A percentile compares a stretch with the other conserved stretches of the same genome.
Conservation (phyloP, 2,888 invertebrate species). For the Eudasyphora cyanicolor region DNA sequence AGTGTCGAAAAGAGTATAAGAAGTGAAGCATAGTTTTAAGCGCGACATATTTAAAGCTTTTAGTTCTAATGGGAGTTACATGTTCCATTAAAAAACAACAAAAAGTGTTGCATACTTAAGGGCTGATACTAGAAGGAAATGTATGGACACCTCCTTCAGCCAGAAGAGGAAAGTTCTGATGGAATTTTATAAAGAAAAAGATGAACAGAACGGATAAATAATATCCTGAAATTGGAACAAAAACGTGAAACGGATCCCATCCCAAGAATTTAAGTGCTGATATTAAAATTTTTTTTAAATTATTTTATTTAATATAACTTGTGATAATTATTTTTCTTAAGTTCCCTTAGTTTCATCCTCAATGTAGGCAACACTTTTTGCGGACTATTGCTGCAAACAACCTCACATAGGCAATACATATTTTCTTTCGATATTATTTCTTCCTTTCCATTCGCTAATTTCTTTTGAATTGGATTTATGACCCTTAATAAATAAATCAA, state of each 20-base stretch:
- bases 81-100: not conserved
- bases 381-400: not conserved
- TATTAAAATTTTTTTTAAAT: too few species aligned
- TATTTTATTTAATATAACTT: too few species aligned
- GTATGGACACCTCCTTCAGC: not conserved
- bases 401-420: not conserved
- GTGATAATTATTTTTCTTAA: too few species aligned
- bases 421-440: too few species aligned
- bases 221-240: too few species aligned
- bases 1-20: not conserved
- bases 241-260: too few species aligned
- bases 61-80: not conserved
- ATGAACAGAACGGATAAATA: too few species aligned
- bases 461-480: not conserved
- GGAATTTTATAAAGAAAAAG: too few species aligned
- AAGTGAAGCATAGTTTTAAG: not conserved
- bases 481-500: not conserved
- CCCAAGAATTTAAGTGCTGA: too few species aligned
- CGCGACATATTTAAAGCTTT: not conserved
- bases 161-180: slow-evolving; percentile 4
- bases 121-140: slow-evolving; percentile 19
- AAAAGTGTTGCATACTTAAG: slow-evolving; percentile 17
- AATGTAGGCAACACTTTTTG: not conserved
- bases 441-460: not conserved
- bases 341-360: not conserved